Conservation (phyloP, 2,888 invertebrate species). For the Drosophila picticornis region DNA sequence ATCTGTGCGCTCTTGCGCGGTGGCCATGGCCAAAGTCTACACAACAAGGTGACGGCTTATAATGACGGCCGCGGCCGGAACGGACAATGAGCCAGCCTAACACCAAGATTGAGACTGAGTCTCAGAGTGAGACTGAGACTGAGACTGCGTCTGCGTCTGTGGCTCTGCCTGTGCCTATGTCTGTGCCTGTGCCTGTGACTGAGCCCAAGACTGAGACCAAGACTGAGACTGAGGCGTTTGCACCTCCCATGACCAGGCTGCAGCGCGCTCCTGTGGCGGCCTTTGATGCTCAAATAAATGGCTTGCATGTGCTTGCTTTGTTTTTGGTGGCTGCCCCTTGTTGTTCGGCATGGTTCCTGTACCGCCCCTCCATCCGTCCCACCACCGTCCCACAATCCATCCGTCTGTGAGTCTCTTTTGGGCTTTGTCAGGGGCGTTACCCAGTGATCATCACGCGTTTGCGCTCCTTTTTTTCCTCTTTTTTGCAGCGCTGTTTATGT, state of each 20-base stretch:
- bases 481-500: not conserved
- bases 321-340: constrained; percentile 21
- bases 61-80: constrained; percentile 74
- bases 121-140: not conserved
- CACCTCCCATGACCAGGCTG: constrained; percentile 76
- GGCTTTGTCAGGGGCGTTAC: constrained; percentile 82
- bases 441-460: constrained; percentile 84
- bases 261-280: constrained; percentile 61
- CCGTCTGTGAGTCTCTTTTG: constrained; percentile 57
- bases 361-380: not conserved
- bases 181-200: constrained; percentile 4
- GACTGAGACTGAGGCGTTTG: constrained; percentile 64
- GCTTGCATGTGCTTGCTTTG: constrained; percentile 42
- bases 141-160: not conserved
- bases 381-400: constrained; percentile 4
- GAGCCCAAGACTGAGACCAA: constrained; percentile 1
- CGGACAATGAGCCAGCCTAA: constrained; percentile 56
- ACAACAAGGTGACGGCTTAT: constrained; percentile 82
- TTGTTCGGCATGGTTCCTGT: constrained; percentile 21
- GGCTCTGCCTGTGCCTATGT: not conserved
- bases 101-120: constrained; percentile 15
- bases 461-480: constrained; percentile 67
- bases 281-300: constrained; percentile 42
- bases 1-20: constrained; percentile 54
- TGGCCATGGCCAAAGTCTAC: constrained; percentile 81